Evolutionary conservation across 2,113 vertebrate species (phyloP), one percentile per base, ranked within the genome.

Genomic region (Emberiza fucata): DNA sequence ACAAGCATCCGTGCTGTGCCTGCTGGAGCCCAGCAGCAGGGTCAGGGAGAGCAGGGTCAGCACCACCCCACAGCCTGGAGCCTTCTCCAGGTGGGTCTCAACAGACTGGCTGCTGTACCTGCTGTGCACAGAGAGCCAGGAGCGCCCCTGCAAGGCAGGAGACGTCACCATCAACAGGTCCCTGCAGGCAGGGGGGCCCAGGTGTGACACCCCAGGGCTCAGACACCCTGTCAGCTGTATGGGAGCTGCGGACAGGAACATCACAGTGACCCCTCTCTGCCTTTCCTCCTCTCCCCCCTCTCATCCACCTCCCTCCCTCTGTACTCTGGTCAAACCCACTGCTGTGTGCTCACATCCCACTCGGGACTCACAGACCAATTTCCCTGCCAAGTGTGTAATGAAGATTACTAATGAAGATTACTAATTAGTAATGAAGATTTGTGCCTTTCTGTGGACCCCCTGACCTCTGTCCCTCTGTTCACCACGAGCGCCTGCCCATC

Each of bases 191-290:
- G 5, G 22, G 5, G 22, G 27, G 15, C 45, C 20, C 56, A 51
- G 12, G 37, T 25, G 45, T 51, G 45, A 21, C 25, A 35, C 1
- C 12, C 44, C 50, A 24, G 24, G 35, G 16, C 14, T 2, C 31
- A 21, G 31, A 35, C 8, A 3, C 11, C 13, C 16, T 5, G 0
- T 4, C 23, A 42, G 24, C 20, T 10, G 29, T 29, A 42, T 4
- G 4, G 1, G 7, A 1, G 0, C 8, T 6, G 21, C 16, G 12
- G 28, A 11, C 72, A 44, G 64, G 22, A 69, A 2, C 13, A 1
- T 14, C 6, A 0, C 37, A 8, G 10, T 1, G 24, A 40, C 5
- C 23, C 23, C 37, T 13, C 37, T 21, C 11, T 37, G 20, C 28
- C 40, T 1, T 31, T 22, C 12, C 2, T 25, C 20, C 31, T 39